phyloP scores from a whole-genome alignment of 1,140 invertebrate species.

The Aleiodes sp. region DNA sequence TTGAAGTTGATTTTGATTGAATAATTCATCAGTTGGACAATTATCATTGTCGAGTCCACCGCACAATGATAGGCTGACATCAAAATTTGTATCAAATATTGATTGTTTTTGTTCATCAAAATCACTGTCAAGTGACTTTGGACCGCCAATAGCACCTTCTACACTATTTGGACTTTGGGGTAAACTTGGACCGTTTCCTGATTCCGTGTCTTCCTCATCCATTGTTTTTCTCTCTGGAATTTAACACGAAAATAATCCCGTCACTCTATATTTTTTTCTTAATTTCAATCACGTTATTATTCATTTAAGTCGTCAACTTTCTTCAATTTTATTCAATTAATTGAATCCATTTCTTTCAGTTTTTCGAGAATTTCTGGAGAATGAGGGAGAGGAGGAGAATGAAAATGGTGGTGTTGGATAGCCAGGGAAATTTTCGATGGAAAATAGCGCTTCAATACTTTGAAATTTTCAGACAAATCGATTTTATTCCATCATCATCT shows the following conservation, averaged over 20 bases:
- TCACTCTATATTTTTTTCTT: not conserved
- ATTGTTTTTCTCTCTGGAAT: constrained; percentile 52
- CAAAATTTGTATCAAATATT: constrained; percentile 70
- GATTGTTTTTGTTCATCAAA: constrained; percentile 77
- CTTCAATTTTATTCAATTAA: too few species aligned
- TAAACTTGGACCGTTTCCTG: constrained; percentile 92
- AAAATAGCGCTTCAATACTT: too few species aligned
- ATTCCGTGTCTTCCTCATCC: constrained; percentile 92
- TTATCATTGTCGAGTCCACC: constrained; percentile 74
- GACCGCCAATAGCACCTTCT: constrained; percentile 76
- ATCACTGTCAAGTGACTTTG: constrained; percentile 81
- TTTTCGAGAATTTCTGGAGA: too few species aligned
- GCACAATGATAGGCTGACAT: constrained; percentile 82
- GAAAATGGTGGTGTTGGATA: too few species aligned
- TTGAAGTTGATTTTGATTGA: constrained; percentile 79
- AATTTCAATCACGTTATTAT: not conserved
- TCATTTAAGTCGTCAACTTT: not conserved
- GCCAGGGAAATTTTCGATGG: too few species aligned
- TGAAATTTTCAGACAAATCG: too few species aligned
- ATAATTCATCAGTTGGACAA: constrained; percentile 74
- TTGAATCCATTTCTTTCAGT: too few species aligned
- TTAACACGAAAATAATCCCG: constrained; percentile 11
- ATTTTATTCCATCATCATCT: too few species aligned
- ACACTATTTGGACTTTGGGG: constrained; percentile 92
- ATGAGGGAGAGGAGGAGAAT: too few species aligned